Percentiles rank a stretch among this genome's conserved stretches.
These are phyloP conservation scores for Odontamblyopus lacepedii DNA, from an alignment of 2,797 vertebrate genomes.

Conservation along the genomic window DNA sequence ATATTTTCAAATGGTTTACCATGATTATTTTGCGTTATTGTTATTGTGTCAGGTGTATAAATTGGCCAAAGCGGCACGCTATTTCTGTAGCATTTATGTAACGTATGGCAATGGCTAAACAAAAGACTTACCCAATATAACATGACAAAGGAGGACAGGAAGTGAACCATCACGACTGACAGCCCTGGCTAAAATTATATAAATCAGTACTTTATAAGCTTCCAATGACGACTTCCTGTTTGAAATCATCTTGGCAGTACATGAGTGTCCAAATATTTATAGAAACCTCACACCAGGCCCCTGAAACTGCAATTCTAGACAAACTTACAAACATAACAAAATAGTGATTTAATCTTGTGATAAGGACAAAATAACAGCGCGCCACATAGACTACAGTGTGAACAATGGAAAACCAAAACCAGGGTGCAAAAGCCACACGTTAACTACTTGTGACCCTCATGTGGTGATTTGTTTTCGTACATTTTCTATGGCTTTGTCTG, in stretches of 20 bases:
- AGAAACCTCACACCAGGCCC: not conserved
- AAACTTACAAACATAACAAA: too few species aligned
- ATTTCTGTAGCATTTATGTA: constrained; percentile 29
- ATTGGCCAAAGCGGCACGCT: not conserved
- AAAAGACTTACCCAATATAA: constrained; percentile 11
- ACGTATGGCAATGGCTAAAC: constrained; percentile 23
- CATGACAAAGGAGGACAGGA: constrained; percentile 10
- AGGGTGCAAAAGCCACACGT: not conserved
- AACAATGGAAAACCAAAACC: constrained; percentile 1
- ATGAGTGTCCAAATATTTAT: not conserved
- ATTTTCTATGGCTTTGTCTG: not conserved
- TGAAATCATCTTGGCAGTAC: not conserved
- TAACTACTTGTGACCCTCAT: not conserved
- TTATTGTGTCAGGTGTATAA: too few species aligned
- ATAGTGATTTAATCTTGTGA: not conserved
- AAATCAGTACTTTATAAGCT: not conserved
- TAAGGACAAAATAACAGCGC: not conserved
- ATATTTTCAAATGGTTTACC: too few species aligned
- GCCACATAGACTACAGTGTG: too few species aligned
- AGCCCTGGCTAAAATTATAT: not conserved
- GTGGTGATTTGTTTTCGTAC: not conserved
- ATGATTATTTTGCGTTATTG: too few species aligned
- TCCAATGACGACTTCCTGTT: not conserved
- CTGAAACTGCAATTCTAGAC: not conserved
- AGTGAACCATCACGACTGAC: constrained; percentile 10